phyloP scores from a whole-genome alignment of 2,113 vertebrate genomes.

The Chaetura pelagica region DNA sequence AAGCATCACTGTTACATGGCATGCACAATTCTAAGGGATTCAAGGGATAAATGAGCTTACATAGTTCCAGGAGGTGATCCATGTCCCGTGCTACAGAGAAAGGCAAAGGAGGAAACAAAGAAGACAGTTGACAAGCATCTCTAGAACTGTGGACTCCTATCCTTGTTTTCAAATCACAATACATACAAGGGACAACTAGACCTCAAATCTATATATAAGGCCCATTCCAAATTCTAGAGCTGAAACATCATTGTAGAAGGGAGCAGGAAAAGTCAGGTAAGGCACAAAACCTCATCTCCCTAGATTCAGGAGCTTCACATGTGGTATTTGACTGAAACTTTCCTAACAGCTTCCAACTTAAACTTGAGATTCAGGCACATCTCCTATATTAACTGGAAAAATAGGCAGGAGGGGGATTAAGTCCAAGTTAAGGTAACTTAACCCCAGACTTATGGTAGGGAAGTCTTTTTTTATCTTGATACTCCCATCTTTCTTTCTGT shows the following conservation, averaged over 20 bases:
- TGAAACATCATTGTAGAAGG: neutral
- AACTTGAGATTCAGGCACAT: neutral
- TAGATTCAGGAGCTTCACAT: neutral
- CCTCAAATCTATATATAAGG: neutral
- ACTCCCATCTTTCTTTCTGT: neutral
- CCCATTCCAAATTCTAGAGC: neutral
- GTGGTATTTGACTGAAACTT: neutral
- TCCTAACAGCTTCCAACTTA: neutral
- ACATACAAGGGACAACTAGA: neutral
- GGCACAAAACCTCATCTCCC: neutral
- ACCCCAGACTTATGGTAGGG: neutral
- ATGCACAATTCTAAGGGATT: neutral
- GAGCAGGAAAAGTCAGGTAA: neutral
- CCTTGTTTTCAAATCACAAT: neutral
- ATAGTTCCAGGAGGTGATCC: neutral
- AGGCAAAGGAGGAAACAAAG: neutral
- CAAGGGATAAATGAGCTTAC: neutral
- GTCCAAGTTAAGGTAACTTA: neutral
- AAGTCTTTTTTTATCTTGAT: neutral
- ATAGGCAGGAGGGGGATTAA: neutral
- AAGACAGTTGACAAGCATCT: neutral
- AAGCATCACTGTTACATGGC: neutral
- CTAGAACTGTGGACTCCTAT: neutral
- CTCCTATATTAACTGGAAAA: neutral
- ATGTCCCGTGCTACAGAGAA: neutral